Evolutionary conservation across 2,888 invertebrate species (phyloP), one percentile per base, ranked within the genome.

Genomic region (Cynaeus angustus): DNA sequence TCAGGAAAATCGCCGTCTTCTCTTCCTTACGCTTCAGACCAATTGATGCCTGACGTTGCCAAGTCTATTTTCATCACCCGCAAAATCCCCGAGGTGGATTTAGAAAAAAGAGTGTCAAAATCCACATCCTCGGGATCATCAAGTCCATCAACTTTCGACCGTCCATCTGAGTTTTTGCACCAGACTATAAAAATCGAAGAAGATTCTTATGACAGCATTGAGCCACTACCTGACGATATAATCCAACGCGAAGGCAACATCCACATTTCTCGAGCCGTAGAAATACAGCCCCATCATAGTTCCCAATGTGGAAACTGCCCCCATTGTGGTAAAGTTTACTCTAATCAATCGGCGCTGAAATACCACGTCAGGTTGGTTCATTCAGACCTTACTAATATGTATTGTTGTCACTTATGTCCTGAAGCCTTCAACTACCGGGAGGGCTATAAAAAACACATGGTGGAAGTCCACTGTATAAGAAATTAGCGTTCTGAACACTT

Each of bases 371-470:
- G 91, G 74, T 84, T 91, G 80, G 90, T 91, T 85, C 91, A 91
- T 84, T 91, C 91, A 30, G 91, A 91, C 82, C 85, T 91, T 74
- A 89, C 89, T 14, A 91, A 91, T 80, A 87, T 90, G 81, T 86
- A 91, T 72, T 91, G 91, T 83, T 91, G 91, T 82, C 91, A 91
- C 81, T 85, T 91, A 55, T 91, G 91, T 80, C 91, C 91, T 26
- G 87, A 89, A 76, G 89, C 90, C n/a, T 91, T 91, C 76, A 89
- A 89, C 66, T 90, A 89, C 86, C 85, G 91, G 71, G 91, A 91
- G 80, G 89, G 89, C 43, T 91, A 89, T 82, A 91, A 91, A 82
- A 89, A 89, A 76, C 91, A 91, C 80, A 91, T 91, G 91, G 89
- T 89, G 85, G 88, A 89, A 68, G 89, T 87, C 79, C 91, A 91